Conservation (phyloP, 2,113 vertebrate species). For the Picathartes gymnocephalus region DNA sequence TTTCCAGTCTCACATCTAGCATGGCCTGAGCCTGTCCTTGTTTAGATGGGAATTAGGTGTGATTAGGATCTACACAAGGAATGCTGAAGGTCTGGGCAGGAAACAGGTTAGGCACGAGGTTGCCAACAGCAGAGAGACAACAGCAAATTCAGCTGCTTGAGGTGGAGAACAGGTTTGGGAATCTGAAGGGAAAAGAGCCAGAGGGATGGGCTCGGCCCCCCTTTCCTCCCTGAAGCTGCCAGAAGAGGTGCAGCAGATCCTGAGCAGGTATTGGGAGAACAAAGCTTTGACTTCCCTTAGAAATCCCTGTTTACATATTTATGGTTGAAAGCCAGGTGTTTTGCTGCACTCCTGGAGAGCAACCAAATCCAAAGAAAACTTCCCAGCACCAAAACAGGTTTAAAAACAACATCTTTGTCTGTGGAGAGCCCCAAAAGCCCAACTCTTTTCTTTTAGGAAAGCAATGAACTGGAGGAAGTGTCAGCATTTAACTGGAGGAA, state of each 20-base stretch:
- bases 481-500: background rate
- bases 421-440: background rate
- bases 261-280: background rate
- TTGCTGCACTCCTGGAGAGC: background rate
- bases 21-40: background rate
- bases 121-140: background rate
- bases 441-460: background rate
- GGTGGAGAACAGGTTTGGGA: background rate
- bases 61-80: background rate
- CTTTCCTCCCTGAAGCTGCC: background rate
- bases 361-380: background rate
- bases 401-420: background rate
- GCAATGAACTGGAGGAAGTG: background rate
- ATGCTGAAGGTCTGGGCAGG: background rate
- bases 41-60: background rate
- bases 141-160: background rate
- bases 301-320: background rate
- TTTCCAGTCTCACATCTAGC: background rate
- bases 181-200: background rate
- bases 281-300: background rate
- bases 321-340: background rate
- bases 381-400: background rate
- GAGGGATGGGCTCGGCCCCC: background rate
- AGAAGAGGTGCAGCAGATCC: background rate
- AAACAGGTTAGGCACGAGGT: accelerated